Base-by-base conservation (phyloP, 2,797 vertebrate species). In the Sebastes itinus region DNA sequence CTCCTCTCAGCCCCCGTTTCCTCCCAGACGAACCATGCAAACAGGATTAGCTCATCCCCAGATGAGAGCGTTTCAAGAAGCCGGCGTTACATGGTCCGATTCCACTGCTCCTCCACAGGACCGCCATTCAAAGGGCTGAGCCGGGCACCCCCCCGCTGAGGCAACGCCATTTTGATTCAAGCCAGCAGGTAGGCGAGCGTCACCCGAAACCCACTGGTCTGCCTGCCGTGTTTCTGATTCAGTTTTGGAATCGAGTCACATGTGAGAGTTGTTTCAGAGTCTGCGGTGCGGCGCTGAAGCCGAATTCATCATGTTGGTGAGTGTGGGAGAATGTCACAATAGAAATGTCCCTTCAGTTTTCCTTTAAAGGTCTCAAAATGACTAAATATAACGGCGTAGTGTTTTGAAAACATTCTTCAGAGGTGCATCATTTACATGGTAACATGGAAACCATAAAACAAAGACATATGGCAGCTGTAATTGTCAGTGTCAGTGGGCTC, bases 11-110 rank as follows among this genome's bases (percentile, higher is more conserved):
- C 49, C 12, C 35, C 27, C 6, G 1, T 38, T 68, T 73, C 72
- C 72, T 64, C 58, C 33, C 49, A 63, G 69, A 59, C 52, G 3
- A 9, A 72, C 66, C 70, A 56, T 72, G 67, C 87, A 60, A 74
- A 78, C 73, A 69, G 79, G 85, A 86, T 86, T 82, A 82, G 73
- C 76, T 76, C 78, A 33, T 79, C 72, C 60, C 80, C 42, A 80
- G 69, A 82, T 32, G 63, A 59, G 49, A 78, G 64, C 3, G 33
- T 59, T 55, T 65, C 52, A 42, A 72, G 65, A 42, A 61, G 80
- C 22, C 2, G 2, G 20, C 7, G n/a, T 74, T 62, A 49, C n/a
- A 20, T 42, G 8, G 61, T 75, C 58, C n/a, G 16, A 59, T 78
- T 75, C 60, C n/a, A 5, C 30, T 32, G 7, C 77, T 66, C 58